phyloP scores from a whole-genome alignment of 1,140 invertebrate species.

The Phocides pigmalion region DNA sequence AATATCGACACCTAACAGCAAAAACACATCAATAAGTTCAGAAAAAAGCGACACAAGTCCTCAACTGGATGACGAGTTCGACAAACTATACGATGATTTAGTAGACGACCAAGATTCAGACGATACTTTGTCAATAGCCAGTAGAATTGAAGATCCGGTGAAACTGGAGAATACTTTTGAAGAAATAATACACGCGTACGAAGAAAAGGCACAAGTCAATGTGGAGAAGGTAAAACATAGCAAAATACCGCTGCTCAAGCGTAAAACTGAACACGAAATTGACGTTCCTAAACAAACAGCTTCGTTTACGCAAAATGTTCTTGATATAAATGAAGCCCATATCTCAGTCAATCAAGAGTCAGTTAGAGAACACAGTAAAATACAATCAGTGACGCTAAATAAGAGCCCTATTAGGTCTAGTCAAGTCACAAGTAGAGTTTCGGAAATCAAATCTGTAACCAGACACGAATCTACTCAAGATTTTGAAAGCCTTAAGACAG shows the following conservation, averaged over 20 bases:
- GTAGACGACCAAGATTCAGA: conserved; percentile 38
- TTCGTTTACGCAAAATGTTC: conserved; percentile 37
- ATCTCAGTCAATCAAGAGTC: neutral
- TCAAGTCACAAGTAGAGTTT: neutral
- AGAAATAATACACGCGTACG: conserved; percentile 72
- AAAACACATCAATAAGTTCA: neutral
- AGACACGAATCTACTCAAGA: neutral
- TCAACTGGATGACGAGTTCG: conserved; percentile 66
- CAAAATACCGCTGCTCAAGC: conserved; percentile 64
- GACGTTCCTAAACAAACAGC: conserved; percentile 39
- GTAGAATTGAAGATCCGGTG: conserved; percentile 52
- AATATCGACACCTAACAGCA: conserved; percentile 21
- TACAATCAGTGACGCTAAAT: conserved; percentile 6
- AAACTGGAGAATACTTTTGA: conserved; percentile 67
- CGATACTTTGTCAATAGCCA: conserved; percentile 26
- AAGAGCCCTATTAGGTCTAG: conserved; percentile 2
- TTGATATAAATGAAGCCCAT: conserved; percentile 25
- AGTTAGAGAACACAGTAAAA: conserved; percentile 9
- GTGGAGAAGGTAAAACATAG: conserved; percentile 48
- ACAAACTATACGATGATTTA: conserved; percentile 70
- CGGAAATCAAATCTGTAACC: neutral
- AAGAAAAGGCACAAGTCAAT: conserved; percentile 50
- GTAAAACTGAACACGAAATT: conserved; percentile 57
- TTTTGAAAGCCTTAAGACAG: neutral
- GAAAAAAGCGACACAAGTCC: conserved; percentile 24